A percentile compares a stretch with the other conserved stretches of the same genome.
These are phyloP conservation scores for Microtus richardsoni DNA, from an alignment of 2,113 vertebrate species.

Conservation along the genomic window DNA sequence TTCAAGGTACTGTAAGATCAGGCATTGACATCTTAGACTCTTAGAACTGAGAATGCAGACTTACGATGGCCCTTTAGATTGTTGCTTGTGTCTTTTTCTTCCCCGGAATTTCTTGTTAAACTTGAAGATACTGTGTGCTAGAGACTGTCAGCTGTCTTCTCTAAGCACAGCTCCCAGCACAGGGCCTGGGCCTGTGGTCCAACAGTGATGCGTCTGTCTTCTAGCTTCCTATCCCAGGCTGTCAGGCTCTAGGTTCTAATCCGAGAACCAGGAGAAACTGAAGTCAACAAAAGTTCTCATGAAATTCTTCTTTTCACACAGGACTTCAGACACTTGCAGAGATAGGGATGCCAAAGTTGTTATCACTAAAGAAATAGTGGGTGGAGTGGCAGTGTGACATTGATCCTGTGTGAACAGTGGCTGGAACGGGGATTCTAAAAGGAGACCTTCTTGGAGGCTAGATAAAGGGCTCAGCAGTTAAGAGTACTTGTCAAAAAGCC, in stretches of 20 bases:
- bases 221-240: neutral
- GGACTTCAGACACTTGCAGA: neutral
- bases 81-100: conserved; percentile 50
- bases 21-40: neutral
- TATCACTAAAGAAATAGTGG: neutral
- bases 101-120: conserved; percentile 42
- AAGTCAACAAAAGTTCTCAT: neutral
- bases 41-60: neutral
- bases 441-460: neutral
- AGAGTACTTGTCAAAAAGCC: neutral
- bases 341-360: neutral
- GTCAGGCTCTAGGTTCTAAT: neutral
- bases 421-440: neutral
- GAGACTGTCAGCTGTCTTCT: neutral
- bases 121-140: neutral
- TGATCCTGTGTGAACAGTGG: neutral
- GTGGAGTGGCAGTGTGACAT: neutral
- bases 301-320: conserved; percentile 9
- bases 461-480: neutral
- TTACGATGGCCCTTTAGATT: neutral
- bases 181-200: neutral
- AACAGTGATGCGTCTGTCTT: neutral
- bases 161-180: neutral
- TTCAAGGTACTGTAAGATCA: conserved; percentile 34
- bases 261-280: neutral